These are phyloP conservation scores for Coleophora flavipennella DNA, from an alignment of 2,888 invertebrate species.

Conservation along the genomic window DNA sequence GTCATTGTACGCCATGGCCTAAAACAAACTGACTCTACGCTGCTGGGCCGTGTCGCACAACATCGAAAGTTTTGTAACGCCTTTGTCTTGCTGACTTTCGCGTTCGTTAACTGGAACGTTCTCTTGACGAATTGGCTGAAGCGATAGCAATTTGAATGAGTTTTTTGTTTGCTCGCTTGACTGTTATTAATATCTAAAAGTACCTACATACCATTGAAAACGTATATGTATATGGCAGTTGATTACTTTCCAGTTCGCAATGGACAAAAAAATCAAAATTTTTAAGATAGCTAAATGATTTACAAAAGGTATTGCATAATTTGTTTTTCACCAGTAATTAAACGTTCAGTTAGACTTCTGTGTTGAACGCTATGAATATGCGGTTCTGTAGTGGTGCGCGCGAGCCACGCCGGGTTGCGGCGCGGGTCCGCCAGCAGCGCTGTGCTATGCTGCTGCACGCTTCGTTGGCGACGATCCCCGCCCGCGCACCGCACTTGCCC, in stretches of 20 bases:
- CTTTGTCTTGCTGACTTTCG: conserved; percentile 60
- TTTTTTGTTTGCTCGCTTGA: conserved; percentile 21
- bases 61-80: conserved; percentile 60
- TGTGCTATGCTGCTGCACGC: conserved; percentile 47
- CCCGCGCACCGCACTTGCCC: conserved; percentile 45
- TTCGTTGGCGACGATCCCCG: conserved; percentile 51
- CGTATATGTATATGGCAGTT: neutral
- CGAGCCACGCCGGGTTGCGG: conserved; percentile 50
- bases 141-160: conserved; percentile 20
- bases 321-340: conserved; percentile 17
- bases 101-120: conserved; percentile 50
- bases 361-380: conserved; percentile 28
- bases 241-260: neutral
- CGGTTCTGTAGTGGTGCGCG: conserved; percentile 29
- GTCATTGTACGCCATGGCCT: conserved; percentile 33
- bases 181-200: conserved; percentile 21
- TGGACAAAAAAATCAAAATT: too few species aligned
- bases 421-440: conserved; percentile 33
- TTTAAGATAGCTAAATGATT: too few species aligned
- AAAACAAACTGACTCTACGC: conserved; percentile 31
- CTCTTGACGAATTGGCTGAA: conserved; percentile 31
- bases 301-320: conserved; percentile 21
- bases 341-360: too few species aligned
- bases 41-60: conserved; percentile 29
- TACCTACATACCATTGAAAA: conserved; percentile 4